phyloP scores from a whole-genome alignment of 2,888 invertebrate genomes.

The Pteria penguin region DNA sequence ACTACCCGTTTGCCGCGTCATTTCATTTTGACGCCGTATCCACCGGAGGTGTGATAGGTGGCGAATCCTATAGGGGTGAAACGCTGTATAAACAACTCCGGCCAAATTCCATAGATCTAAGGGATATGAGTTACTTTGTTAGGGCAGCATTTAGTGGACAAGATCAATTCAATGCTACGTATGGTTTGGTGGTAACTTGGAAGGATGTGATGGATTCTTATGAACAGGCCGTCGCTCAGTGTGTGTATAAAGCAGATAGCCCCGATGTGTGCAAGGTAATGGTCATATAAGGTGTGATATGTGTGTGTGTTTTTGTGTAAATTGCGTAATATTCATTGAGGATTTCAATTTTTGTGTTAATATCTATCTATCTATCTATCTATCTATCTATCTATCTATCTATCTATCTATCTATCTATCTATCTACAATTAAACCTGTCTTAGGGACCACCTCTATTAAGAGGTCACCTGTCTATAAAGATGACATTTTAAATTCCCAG shows the following conservation, averaged over 20 bases:
- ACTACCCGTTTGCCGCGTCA: slow-evolving; percentile 33
- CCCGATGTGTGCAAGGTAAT: slow-evolving; percentile 13
- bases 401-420: no score
- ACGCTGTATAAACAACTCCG: slow-evolving; percentile 34
- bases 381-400: no score
- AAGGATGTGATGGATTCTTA: slow-evolving; percentile 88
- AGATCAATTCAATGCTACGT: slow-evolving; percentile 93
- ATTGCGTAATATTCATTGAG: no score
- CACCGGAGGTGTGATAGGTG: background rate
- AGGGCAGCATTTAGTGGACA: slow-evolving; percentile 91
- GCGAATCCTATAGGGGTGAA: slow-evolving; percentile 32
- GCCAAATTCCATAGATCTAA: slow-evolving; percentile 14
- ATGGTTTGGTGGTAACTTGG: slow-evolving; percentile 95
- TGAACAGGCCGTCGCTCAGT: background rate
- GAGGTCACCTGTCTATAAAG: no score
- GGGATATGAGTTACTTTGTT: slow-evolving; percentile 49
- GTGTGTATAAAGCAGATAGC: background rate
- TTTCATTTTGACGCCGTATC: slow-evolving; percentile 23
- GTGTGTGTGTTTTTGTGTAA: no score
- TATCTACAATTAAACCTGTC: no score
- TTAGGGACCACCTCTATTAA: no score
- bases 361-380: no score
- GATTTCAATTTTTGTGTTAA: no score
- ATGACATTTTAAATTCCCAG: no score
- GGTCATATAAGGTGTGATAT: no score